A percentile compares a stretch with the other conserved stretches of the same genome.
Conservation (phyloP, 1,140 invertebrate genomes). For the Pissodes strobi region DNA sequence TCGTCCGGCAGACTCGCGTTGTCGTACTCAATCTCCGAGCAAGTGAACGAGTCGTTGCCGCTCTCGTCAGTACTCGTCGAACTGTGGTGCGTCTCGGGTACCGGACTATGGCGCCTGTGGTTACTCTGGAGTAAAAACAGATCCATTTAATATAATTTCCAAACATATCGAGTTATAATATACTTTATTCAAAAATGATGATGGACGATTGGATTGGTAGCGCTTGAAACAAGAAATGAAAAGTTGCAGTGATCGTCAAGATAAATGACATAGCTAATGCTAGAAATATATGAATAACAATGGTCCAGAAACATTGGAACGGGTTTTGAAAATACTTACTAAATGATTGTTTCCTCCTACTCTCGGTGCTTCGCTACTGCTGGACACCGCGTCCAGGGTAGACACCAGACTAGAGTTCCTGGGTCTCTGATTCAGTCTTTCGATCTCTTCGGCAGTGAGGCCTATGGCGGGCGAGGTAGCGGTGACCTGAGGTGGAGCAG, state of each 20-base stretch:
- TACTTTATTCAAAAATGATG: too few relatives aligned
- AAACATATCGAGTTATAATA: too few relatives aligned
- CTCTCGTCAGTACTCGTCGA: slow-evolving; percentile 92
- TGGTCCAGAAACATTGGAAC: too few relatives aligned
- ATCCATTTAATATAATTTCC: too few relatives aligned
- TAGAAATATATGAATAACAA: too few relatives aligned
- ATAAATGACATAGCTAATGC: neutral
- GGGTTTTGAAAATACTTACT: slow-evolving; percentile 14
- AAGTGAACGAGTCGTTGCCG: slow-evolving; percentile 96
- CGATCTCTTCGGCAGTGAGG: slow-evolving; percentile 89
- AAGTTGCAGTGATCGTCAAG: too few relatives aligned
- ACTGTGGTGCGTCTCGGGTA: slow-evolving; percentile 71
- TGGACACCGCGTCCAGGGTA: slow-evolving; percentile 89
- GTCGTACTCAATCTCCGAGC: slow-evolving; percentile 97
- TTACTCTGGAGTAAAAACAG: slow-evolving; percentile 36
- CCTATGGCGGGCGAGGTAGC: slow-evolving; percentile 74
- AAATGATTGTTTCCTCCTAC: slow-evolving; percentile 63
- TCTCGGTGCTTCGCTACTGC: slow-evolving; percentile 81
- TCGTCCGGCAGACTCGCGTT: slow-evolving; percentile 83
- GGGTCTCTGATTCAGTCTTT: slow-evolving; percentile 84
- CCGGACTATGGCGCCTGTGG: slow-evolving; percentile 70
- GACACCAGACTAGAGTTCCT: slow-evolving; percentile 87
- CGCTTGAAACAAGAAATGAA: too few relatives aligned
- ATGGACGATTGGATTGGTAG: too few relatives aligned
- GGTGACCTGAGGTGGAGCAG: slow-evolving; percentile 62